A percentile compares a stretch with the other conserved stretches of the same genome.
These are phyloP conservation scores for Melanchra persicariae DNA, from an alignment of 2,888 invertebrate species.

Conservation along the genomic window DNA sequence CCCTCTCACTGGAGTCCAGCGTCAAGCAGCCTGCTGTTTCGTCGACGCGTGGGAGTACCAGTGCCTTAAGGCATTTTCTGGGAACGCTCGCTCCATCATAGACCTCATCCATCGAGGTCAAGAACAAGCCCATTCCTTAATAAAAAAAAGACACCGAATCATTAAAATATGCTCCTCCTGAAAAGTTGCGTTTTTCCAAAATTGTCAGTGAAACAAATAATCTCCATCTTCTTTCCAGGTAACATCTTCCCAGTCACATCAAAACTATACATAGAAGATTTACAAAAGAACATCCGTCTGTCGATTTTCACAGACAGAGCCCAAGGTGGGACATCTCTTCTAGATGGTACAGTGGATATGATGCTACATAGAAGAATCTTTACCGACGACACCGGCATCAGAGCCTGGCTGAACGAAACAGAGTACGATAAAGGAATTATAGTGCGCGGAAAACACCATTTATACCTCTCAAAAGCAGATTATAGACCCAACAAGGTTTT, in stretches of 20 bases:
- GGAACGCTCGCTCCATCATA: no score
- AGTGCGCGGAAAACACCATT: slow-evolving; percentile 77
- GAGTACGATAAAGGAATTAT: slow-evolving; percentile 67
- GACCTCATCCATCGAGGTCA: no score
- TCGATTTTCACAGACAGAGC: slow-evolving; percentile 94
- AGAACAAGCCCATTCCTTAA: no score
- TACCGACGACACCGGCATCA: slow-evolving; percentile 93
- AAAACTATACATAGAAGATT: slow-evolving; percentile 93
- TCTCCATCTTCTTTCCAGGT: slow-evolving; percentile 75
- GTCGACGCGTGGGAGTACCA: no score
- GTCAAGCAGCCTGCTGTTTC: no score
- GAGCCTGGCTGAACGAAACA: slow-evolving; percentile 74
- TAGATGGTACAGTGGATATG: slow-evolving; percentile 94
- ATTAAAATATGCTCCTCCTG: no score
- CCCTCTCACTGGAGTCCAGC: no score
- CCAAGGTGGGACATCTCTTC: slow-evolving; percentile 94
- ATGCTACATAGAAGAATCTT: slow-evolving; percentile 96
- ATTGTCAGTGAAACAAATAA: no score
- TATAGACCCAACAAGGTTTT: slow-evolving; percentile 77
- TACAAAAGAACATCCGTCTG: slow-evolving; percentile 83
- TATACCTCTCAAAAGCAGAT: slow-evolving; percentile 77
- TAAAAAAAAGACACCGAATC: no score
- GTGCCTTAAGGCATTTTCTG: no score
- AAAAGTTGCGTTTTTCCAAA: no score
- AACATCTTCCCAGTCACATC: slow-evolving; percentile 98